Evolutionary conservation across 2,888 invertebrate species (phyloP), one percentile per base, ranked within the genome.

Genomic region (Isoperla grammatica): DNA sequence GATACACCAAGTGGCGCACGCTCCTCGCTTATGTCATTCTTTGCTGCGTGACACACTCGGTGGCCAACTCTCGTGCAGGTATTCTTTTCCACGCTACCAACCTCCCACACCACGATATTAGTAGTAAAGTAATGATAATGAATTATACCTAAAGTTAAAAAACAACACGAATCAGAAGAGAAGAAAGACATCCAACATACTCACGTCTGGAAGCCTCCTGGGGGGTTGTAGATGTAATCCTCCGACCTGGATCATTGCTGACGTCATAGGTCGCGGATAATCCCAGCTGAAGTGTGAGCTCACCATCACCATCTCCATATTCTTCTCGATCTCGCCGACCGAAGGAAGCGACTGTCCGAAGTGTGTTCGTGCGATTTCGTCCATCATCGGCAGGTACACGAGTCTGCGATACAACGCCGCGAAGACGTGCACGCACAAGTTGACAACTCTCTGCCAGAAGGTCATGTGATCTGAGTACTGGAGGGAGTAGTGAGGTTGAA

Each of bases 171-270:
- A n/a, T n/a, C n/a, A n/a, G n/a, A n/a, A n/a, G n/a, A n/a, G n/a
- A n/a, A n/a, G n/a, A n/a, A n/a, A n/a, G n/a, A n/a, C n/a, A n/a
- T n/a, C n/a, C n/a, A n/a, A n/a, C n/a, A n/a, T n/a, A 29, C 29
- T 29, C 17, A 56, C 56, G 22, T 42, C 62, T 1, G 77, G 75
- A 39, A 78, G 65, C 12, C 72, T 68, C 55, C 74, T 72, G 12
- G 70, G 61, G 3, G 70, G 68, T 12, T 70, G 70, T 37, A 74
- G 67, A 62, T 76, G 77, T 17, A 74, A 67, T 12, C 76, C 76
- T 37, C 76, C 75, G 59, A 76, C 70, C 56, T 71, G 72, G 6
- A 77, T 61, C 4, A 75, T 68, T 61, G 69, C 71, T 0, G 76
- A 74, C 6, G 76, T 71, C 6, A 74, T 66, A 1, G 78, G 77